These are phyloP conservation scores for Aurelia aurita complex sp. Pacific DNA, from an alignment of 30 jellyfish, hydroid and myxozoan species.

Conservation along the genomic window DNA sequence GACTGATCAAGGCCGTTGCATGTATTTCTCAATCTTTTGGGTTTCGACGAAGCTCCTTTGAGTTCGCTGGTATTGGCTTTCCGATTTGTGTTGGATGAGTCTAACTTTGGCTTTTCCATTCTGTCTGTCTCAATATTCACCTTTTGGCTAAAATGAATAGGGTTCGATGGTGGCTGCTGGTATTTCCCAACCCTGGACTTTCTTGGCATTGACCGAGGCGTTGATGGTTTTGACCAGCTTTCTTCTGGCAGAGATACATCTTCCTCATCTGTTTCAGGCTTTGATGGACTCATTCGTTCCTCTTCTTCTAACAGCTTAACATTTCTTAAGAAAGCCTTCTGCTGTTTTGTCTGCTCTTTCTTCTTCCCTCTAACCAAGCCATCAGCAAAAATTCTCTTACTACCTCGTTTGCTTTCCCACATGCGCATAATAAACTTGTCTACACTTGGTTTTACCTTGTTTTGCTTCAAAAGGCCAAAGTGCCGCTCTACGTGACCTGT, in stretches of 20 bases:
- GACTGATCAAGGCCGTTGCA: too few species aligned
- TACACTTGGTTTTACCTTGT: not conserved
- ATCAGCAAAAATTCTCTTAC: not conserved
- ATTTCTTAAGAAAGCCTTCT: not conserved
- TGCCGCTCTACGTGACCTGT: slow-evolving; percentile 1
- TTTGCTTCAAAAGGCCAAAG: not conserved
- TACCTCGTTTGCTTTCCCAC: not conserved
- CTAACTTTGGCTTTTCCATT: too few species aligned
- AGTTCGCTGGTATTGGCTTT: too few species aligned
- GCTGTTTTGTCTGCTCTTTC: not conserved
- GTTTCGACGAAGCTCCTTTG: too few species aligned
- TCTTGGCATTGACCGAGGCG: not conserved
- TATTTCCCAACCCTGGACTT: not conserved
- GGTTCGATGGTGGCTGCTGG: not conserved
- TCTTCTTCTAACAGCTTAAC: not conserved
- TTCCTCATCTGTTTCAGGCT: not conserved
- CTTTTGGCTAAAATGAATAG: too few species aligned
- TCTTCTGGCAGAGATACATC: not conserved
- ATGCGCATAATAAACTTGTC: not conserved
- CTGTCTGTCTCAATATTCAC: too few species aligned
- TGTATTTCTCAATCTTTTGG: too few species aligned
- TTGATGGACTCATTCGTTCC: not conserved
- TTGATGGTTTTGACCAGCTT: not conserved
- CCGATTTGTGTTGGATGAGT: too few species aligned
- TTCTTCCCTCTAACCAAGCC: not conserved